Evolutionary conservation across 2,888 invertebrate species (phyloP), one percentile per base, ranked within the genome.

Genomic region (Eurois occulta): DNA sequence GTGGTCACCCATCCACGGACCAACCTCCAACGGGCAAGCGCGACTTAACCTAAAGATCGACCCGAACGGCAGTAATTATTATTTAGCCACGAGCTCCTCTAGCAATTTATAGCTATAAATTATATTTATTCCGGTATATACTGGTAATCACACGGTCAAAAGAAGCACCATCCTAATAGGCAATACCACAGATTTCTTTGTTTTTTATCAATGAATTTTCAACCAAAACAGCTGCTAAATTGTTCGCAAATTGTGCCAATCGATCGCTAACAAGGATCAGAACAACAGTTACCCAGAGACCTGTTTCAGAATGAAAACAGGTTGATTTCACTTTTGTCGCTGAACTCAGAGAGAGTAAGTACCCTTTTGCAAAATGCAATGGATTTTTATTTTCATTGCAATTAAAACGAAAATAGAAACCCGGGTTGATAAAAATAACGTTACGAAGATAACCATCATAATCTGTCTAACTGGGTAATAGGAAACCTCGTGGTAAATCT

Each of bases 321-420:
- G 86, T 85, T 83, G 72, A 86, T 86, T 86, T 84, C 84, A 85
- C 86, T 84, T 78, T 86, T 75, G 64, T 67, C 35, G 46, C 13
- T 35, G 28, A 58, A 66, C 62, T 72, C 72, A 13, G 74, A 76
- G 72, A 76, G 77, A 76, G 77, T 71, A 62, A 76, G 77, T 71
- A 62, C 41, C 38, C 46, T 48, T 81, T 77, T 67, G 21, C 66
- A 66, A 38, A 28, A 16, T 46, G n/a, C 64, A 81, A 62, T 55
- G 46, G 70, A 62, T 62, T 62, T 32, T 62, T 72, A 55, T 16
- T 32, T 35, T 13, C 8, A 28, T 41, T 78, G 35, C 24, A 43
- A 43, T 69, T 64, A 75, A 78, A 65, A 43, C 21, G 24, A 13
- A 43, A 66, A n/a, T 10, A 18, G 18, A 48, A 65, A 62, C 1